Evolutionary conservation across 2,113 vertebrate species (phyloP).

Genomic region (Thinocorus orbignyianus): DNA sequence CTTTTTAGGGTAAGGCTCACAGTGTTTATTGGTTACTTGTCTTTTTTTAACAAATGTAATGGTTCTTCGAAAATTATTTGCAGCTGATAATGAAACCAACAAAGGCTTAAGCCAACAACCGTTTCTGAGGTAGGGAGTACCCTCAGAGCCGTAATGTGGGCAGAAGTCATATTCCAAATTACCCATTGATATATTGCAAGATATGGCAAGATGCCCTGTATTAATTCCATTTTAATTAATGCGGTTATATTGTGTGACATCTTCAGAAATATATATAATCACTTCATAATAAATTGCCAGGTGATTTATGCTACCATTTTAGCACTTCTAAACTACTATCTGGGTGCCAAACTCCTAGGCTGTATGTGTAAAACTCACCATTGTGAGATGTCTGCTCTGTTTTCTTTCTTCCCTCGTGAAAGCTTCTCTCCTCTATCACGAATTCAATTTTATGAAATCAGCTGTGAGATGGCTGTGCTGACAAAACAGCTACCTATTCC

Average conservation of each 20-base stretch:
- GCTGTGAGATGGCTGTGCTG: not conserved
- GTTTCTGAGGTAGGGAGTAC: not conserved
- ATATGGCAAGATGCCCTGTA: not conserved
- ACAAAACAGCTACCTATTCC: not conserved
- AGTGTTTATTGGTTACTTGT: not conserved
- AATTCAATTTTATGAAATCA: not conserved
- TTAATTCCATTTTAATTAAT: constrained; percentile 42
- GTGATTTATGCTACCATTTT: constrained; percentile 24
- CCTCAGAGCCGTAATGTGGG: not conserved
- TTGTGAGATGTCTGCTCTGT: not conserved
- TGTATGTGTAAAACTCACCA: not conserved
- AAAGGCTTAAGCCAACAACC: not conserved
- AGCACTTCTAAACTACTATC: not conserved
- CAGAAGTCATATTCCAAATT: not conserved
- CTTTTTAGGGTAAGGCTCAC: not conserved
- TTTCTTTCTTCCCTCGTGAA: not conserved
- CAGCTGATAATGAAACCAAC: not conserved
- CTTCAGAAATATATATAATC: not conserved
- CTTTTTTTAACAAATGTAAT: not conserved
- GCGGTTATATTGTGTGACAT: not conserved
- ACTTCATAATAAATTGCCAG: not conserved
- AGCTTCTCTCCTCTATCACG: not conserved
- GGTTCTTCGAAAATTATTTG: not conserved
- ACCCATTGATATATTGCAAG: not conserved
- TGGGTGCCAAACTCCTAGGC: not conserved